These are phyloP conservation scores for Pandemis heparana DNA, from an alignment of 2,888 invertebrate genomes.

Conservation along the genomic window DNA sequence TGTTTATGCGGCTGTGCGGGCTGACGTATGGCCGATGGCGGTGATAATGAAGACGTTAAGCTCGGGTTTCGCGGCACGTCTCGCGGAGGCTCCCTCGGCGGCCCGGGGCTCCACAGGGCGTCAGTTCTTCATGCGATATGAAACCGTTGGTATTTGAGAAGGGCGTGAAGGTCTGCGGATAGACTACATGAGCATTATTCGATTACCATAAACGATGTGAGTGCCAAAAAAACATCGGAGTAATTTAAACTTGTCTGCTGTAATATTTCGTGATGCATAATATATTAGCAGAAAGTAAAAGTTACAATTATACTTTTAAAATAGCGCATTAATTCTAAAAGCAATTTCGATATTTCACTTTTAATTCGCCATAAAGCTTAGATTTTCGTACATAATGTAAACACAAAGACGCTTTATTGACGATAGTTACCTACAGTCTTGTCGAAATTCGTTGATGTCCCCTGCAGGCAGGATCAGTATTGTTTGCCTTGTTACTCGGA, in stretches of 20 bases:
- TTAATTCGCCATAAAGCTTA: background rate
- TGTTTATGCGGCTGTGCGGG: conserved; percentile 60
- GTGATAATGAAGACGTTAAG: conserved; percentile 73
- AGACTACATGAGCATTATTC: background rate
- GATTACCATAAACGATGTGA: no score
- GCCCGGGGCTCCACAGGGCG: conserved; percentile 20
- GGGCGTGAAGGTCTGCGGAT: background rate
- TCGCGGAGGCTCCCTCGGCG: conserved; percentile 47
- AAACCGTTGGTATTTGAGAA: conserved; percentile 7
- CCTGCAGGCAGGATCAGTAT: conserved; percentile 52
- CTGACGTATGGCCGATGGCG: conserved; percentile 64
- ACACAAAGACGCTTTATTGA: background rate
- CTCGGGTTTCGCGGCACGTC: conserved; percentile 70
- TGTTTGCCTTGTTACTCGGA: conserved; percentile 52
- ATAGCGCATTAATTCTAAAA: no score
- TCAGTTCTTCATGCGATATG: conserved; percentile 12
- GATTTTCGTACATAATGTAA: background rate
- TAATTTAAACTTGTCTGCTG: no score
- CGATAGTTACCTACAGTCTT: background rate
- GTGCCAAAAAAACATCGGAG: background rate
- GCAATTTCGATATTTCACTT: background rate
- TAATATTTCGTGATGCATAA: no score
- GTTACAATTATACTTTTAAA: no score
- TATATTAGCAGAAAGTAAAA: no score
- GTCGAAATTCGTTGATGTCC: background rate